Conservation (phyloP, 2,888 invertebrate species). For the Oxyteleia sp. region DNA sequence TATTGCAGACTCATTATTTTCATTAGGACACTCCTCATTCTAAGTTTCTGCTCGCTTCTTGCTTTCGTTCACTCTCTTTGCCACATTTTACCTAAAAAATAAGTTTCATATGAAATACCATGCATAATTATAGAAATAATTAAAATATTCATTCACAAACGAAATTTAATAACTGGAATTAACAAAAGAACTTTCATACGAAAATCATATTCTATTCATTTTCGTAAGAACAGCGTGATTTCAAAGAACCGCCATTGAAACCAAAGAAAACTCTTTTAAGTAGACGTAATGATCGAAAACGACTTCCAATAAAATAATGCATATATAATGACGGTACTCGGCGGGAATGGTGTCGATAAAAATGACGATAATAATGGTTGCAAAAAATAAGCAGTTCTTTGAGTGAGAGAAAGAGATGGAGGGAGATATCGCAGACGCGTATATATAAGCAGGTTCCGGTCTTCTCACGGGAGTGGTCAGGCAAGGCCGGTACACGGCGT, state of each 20-base stretch:
- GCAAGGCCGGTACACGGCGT: constrained; percentile 66
- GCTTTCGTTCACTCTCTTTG: no score
- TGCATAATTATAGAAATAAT: no score
- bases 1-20: no score
- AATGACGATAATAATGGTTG: constrained; percentile 61
- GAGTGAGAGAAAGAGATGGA: constrained; percentile 57
- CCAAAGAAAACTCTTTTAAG: background rate
- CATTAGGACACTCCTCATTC: no score
- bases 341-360: constrained; percentile 49
- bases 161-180: no score
- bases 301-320: constrained; percentile 46
- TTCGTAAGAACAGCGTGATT: background rate
- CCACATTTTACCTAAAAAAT: no score
- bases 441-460: constrained; percentile 63
- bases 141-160: no score
- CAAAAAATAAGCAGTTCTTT: constrained; percentile 56
- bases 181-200: no score
- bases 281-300: constrained; percentile 25
- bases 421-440: constrained; percentile 50
- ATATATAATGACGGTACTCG: constrained; percentile 42
- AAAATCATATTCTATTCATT: background rate
- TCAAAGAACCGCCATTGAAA: background rate
- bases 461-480: constrained; percentile 73
- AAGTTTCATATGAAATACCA: no score
- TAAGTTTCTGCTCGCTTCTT: no score